phyloP scores from a whole-genome alignment of 2,888 invertebrate genomes.

The Ophion obscuratus region DNA sequence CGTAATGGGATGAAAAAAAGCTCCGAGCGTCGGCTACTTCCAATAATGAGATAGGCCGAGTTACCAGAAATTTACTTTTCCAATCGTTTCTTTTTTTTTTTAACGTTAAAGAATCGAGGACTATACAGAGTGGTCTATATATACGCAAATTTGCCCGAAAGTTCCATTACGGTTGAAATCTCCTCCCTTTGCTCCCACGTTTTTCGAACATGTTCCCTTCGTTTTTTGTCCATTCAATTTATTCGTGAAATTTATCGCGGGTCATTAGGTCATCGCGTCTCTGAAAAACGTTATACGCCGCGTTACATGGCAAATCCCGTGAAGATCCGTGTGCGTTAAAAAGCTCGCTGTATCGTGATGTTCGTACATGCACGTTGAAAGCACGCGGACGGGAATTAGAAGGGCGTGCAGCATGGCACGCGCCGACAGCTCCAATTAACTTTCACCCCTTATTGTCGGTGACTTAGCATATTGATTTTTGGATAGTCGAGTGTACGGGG shows the following conservation, averaged over 20 bases:
- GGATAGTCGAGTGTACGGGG: not conserved
- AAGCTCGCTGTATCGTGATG: not conserved
- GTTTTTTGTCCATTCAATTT: not conserved
- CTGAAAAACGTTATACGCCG: not conserved
- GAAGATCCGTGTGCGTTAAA: not conserved
- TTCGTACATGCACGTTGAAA: no score
- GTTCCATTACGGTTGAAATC: not conserved
- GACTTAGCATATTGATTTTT: constrained; percentile 34
- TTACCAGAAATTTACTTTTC: no score
- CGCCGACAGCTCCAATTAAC: constrained; percentile 32
- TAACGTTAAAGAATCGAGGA: no score
- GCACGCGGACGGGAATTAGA: not conserved
- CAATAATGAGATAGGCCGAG: no score
- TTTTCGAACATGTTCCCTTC: not conserved
- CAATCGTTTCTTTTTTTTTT: no score
- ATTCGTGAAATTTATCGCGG: constrained; percentile 4
- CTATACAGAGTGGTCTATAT: no score
- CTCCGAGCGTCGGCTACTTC: no score
- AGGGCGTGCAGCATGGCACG: constrained; percentile 6
- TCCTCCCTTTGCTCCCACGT: not conserved
- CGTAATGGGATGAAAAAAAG: no score
- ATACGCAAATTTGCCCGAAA: no score
- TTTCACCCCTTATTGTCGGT: constrained; percentile 5
- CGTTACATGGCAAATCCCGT: not conserved
- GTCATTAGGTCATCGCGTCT: not conserved